Evolutionary conservation across 2,797 vertebrate species (phyloP).

Genomic region (Crenuchus spilurus): DNA sequence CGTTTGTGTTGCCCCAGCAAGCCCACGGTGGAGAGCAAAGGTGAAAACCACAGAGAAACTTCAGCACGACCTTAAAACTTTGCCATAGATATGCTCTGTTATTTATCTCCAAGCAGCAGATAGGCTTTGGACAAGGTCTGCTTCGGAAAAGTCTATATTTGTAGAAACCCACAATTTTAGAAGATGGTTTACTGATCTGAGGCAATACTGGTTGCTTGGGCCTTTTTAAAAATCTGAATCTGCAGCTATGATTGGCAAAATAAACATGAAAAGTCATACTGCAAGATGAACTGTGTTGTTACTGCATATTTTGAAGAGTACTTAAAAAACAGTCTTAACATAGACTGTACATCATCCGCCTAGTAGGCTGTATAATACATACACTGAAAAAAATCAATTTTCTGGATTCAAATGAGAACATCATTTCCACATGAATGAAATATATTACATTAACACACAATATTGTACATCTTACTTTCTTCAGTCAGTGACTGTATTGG

Average conservation of each 20-base stretch:
- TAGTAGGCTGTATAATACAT: not conserved
- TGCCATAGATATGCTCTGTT: constrained; percentile 12
- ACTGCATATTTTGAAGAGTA: not conserved
- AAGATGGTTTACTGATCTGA: not conserved
- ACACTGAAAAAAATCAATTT: not conserved
- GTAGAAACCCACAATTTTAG: not conserved
- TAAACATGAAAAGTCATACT: not conserved
- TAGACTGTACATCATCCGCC: not conserved
- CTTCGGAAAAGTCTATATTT: not conserved
- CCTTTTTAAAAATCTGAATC: not conserved
- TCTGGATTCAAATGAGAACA: not conserved
- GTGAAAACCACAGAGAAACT: constrained; percentile 38
- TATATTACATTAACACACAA: no score
- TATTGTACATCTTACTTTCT: no score
- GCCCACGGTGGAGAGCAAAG: constrained; percentile 27
- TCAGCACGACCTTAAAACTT: constrained; percentile 36
- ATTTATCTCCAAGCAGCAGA: constrained; percentile 6
- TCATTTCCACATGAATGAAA: no score
- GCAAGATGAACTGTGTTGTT: not conserved
- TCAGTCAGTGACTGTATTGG: no score
- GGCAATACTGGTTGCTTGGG: not conserved
- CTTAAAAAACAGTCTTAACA: not conserved
- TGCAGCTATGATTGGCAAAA: not conserved
- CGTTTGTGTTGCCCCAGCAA: constrained; percentile 61
- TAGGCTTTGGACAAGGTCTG: not conserved